Conservation (phyloP, 2,888 invertebrate species). For the Trichopria drosophilae region DNA sequence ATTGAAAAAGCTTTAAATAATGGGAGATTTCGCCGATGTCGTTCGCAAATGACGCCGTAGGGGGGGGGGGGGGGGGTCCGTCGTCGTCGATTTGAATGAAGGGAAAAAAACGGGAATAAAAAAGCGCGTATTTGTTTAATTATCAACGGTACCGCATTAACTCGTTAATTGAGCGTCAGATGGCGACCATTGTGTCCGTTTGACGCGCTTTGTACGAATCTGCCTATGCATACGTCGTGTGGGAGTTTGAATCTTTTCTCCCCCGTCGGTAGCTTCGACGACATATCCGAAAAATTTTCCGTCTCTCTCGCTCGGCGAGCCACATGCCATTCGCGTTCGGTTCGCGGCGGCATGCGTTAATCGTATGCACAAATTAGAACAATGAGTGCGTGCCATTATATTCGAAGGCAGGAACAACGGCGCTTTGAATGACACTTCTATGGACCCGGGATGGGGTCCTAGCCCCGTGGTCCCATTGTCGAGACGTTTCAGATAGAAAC, state of each 20-base stretch:
- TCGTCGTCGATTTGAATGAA: slow-evolving; percentile 1
- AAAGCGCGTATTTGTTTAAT: slow-evolving; percentile 54
- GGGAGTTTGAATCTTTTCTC: slow-evolving; percentile 44
- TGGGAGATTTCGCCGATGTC: slow-evolving; percentile 28
- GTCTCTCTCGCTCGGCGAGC: slow-evolving; percentile 30
- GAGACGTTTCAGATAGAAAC: slow-evolving; percentile 24
- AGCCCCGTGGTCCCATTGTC: slow-evolving; percentile 22
- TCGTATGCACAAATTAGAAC: slow-evolving; percentile 59
- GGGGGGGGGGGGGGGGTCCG: slow-evolving; percentile 13
- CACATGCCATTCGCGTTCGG: slow-evolving; percentile 36
- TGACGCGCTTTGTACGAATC: slow-evolving; percentile 55
- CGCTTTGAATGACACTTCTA: slow-evolving; percentile 51
- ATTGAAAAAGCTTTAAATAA: slow-evolving; percentile 29
- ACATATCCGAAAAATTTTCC: no score
- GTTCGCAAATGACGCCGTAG: slow-evolving; percentile 14
- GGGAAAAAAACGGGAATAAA: slow-evolving; percentile 36
- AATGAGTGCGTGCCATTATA: slow-evolving; percentile 56
- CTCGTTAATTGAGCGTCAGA: slow-evolving; percentile 59
- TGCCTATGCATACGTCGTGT: slow-evolving; percentile 37
- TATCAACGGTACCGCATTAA: slow-evolving; percentile 57
- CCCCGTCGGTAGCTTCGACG: slow-evolving; percentile 36
- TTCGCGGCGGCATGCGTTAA: slow-evolving; percentile 47
- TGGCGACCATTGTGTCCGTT: slow-evolving; percentile 52
- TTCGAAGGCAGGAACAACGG: slow-evolving; percentile 46
- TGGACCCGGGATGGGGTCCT: slow-evolving; percentile 38